phyloP scores from a whole-genome alignment of 2,113 vertebrate species.

The Sorex fumeus region DNA sequence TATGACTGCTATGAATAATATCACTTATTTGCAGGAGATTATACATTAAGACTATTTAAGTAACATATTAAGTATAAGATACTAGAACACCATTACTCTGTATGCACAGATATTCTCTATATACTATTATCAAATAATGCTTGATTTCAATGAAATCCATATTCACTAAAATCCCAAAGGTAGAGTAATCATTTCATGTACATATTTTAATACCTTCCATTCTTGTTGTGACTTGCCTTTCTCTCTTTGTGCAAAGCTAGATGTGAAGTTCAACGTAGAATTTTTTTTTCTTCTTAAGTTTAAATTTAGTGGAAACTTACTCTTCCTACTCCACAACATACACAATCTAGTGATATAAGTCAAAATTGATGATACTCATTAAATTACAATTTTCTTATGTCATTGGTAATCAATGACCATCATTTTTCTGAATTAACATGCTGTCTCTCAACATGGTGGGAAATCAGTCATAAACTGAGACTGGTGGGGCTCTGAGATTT shows the following conservation, averaged over 20 bases:
- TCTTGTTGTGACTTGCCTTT: background rate
- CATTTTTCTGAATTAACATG: background rate
- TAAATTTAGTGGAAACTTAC: background rate
- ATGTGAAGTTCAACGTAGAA: background rate
- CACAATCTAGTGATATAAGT: background rate
- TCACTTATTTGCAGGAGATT: background rate
- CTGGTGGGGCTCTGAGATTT: background rate
- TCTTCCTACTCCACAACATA: background rate
- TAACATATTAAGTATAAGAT: background rate
- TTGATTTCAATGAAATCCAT: conserved; percentile 25
- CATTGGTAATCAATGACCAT: background rate
- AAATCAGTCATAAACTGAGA: conserved; percentile 16
- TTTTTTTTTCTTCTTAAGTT: no score
- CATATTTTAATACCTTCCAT: background rate
- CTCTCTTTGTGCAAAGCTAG: background rate
- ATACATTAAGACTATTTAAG: background rate
- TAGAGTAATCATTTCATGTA: background rate
- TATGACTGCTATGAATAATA: background rate
- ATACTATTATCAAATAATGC: background rate
- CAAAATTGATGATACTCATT: background rate
- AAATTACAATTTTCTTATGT: background rate
- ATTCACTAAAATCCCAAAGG: conserved; percentile 1
- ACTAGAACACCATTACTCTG: background rate
- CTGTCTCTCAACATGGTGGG: background rate
- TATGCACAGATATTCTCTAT: background rate